phyloP scores from a whole-genome alignment of 1,140 invertebrate genomes.

The Polyergus mexicanus region DNA sequence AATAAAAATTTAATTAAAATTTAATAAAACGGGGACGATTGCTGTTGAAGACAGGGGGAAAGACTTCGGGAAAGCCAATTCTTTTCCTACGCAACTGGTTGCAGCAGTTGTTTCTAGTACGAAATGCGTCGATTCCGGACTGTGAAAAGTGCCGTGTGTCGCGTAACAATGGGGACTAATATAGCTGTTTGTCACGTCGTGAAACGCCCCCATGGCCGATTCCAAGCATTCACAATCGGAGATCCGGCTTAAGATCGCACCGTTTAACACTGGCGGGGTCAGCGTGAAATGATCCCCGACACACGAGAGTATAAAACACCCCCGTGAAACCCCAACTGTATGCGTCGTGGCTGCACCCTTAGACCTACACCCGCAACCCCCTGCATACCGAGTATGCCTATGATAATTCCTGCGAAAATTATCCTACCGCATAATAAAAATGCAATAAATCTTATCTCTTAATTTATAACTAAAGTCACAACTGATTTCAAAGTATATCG shows the following conservation, averaged over 20 bases:
- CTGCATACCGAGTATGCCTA: neutral
- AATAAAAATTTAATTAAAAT: neutral
- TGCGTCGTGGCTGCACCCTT: slow-evolving; percentile 67
- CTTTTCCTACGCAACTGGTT: neutral
- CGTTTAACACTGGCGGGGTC: slow-evolving; percentile 77
- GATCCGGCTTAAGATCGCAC: slow-evolving; percentile 81
- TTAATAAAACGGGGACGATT: neutral
- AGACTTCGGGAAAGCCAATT: neutral
- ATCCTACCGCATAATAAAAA: neutral
- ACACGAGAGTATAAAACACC: slow-evolving; percentile 77
- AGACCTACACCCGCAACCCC: slow-evolving; percentile 16
- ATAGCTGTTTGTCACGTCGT: slow-evolving; percentile 67
- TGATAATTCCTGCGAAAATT: neutral
- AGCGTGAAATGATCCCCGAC: slow-evolving; percentile 44
- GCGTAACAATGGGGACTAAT: slow-evolving; percentile 61
- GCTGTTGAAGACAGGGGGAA: neutral
- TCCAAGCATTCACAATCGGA: slow-evolving; percentile 65
- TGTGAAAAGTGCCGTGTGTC: slow-evolving; percentile 45
- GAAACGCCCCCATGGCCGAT: slow-evolving; percentile 57
- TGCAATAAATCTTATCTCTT: neutral
- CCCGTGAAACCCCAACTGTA: slow-evolving; percentile 81
- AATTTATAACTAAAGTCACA: neutral
- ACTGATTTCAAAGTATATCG: neutral
- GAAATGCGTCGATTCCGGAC: neutral
- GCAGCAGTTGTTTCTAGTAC: slow-evolving; percentile 17